Conservation (phyloP, 2,113 vertebrate species). For the Miniopterus natalensis region DNA sequence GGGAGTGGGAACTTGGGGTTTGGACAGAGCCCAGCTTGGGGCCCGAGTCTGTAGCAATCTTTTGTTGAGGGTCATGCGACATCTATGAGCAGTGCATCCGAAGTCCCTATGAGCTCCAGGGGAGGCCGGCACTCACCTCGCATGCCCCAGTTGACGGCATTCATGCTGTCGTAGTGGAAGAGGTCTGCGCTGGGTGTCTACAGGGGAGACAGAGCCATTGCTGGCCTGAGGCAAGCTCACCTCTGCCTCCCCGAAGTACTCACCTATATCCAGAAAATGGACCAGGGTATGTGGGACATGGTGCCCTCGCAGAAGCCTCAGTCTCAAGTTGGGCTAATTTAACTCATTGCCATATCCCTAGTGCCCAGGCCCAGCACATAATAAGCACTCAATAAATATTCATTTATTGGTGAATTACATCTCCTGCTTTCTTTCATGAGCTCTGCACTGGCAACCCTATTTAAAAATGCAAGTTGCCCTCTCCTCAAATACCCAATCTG, state of each 20-base stretch:
- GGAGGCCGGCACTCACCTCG: constrained; percentile 88
- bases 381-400: not conserved
- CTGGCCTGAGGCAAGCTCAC: not conserved
- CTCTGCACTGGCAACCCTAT: not conserved
- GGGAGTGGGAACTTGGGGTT: not conserved
- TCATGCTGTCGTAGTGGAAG: constrained; percentile 96
- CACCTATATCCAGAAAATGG: not conserved
- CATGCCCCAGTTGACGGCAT: constrained; percentile 97
- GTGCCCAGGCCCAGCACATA: not conserved
- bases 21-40: not conserved
- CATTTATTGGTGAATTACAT: not conserved
- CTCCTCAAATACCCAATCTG: not conserved
- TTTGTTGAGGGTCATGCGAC: not conserved
- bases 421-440: not conserved
- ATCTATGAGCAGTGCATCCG: not conserved
- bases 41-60: not conserved
- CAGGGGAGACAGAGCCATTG: constrained; percentile 36
- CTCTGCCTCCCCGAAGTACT: not conserved
- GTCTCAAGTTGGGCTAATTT: not conserved
- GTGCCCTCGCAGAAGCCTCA: not conserved
- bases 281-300: accelerated
- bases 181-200: constrained; percentile 94
- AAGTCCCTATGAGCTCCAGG: not conserved
- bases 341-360: not conserved
- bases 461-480: not conserved